A percentile compares a stretch with the other conserved stretches of the same genome.
Evolutionary conservation across 2,113 vertebrate genomes (phyloP).

Genomic region (Jacana jacana): DNA sequence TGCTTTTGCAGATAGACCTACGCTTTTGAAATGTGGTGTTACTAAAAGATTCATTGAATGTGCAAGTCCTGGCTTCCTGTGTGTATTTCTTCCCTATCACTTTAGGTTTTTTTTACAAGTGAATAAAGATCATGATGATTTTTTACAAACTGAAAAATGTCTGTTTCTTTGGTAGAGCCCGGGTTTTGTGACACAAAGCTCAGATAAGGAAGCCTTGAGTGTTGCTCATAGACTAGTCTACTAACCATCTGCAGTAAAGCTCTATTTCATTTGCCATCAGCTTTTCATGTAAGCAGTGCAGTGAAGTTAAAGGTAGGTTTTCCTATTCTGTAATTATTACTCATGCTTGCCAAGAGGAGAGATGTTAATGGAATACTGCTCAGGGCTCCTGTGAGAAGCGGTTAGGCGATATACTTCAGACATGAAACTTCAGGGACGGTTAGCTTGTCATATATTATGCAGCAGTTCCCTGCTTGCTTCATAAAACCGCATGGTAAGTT

Average conservation of each 20-base stretch:
- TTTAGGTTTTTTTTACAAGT: background rate
- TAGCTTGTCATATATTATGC: background rate
- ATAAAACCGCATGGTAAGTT: fast-evolving
- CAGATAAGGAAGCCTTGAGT: background rate
- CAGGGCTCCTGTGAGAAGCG: background rate
- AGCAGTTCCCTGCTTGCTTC: background rate
- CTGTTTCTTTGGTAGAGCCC: background rate
- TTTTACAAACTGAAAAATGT: background rate
- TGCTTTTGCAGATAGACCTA: background rate
- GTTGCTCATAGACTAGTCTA: background rate
- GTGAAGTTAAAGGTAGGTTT: background rate
- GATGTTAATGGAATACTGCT: background rate
- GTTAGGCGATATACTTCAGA: background rate
- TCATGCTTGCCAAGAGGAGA: background rate
- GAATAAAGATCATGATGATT: background rate
- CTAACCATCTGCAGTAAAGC: background rate
- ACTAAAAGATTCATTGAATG: background rate
- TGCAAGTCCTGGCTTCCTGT: background rate
- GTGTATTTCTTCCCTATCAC: background rate
- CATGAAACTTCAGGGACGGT: background rate
- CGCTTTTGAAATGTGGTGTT: background rate
- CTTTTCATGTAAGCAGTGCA: background rate
- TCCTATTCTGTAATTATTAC: background rate
- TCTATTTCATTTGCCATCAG: fast-evolving
- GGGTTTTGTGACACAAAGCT: background rate